Base-by-base conservation (phyloP, 2,888 invertebrate genomes). In the Ischnus inquisitorius region DNA sequence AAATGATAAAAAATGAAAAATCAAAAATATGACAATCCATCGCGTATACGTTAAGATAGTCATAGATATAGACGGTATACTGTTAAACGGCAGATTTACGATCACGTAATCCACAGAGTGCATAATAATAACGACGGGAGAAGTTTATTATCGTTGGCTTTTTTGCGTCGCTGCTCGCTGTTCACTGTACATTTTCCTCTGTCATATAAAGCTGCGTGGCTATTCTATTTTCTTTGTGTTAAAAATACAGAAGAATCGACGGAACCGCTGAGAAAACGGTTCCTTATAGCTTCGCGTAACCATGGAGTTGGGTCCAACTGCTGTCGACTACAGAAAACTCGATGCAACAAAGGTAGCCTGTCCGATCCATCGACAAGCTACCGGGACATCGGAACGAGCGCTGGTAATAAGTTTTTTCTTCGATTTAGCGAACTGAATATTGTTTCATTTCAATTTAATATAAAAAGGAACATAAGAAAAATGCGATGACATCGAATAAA, bases 61-160 rank as follows among this genome's bases (percentile, higher is more conserved):
- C 43, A 64, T 65, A 16, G 48, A 64, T 71, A 71, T 65, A 54
- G 64, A 67, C 68, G 46, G 48, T 28, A 16, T 48, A 16, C 64
- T 43, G 57, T 41, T 71, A 64, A 34, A 71, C 41, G 48, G 65
- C 43, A 67, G 76, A 25, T 19, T 64, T 69, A 65, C 67, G 79
- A 83, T 83, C 79, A 83, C 76, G 79, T 83, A 79, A 83, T 54
- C 76, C 54, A n/a, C 41, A 4, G 46, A 48, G 65, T 41, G 69
- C 60, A 79, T 41, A 64, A 71, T 72, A 79, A 83, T 79, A 46
- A 60, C 79, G 12, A 54, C 83, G 19, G 65, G 71, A 76, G 76
- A 71, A 71, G 79, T 79, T 79, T 22, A 83, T 83, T 79, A 76
- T 83, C 79, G 67, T 79, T 76, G 76, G 48, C 60, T 79, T 76